Conservation (phyloP, 23 tunicate genomes). For the Halocynthia aurantium region DNA sequence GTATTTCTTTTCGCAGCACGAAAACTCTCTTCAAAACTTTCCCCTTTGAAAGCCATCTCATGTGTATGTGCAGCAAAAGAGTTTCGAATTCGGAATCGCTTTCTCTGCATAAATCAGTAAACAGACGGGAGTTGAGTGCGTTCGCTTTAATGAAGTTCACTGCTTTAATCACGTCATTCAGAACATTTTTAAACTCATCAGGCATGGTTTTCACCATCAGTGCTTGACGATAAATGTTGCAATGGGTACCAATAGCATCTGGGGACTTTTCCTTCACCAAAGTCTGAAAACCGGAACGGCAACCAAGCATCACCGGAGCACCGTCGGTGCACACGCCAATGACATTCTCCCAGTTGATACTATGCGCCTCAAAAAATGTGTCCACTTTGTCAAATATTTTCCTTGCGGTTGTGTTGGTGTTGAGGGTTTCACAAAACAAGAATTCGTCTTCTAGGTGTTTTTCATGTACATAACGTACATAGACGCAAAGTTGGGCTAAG, state of each 20-base stretch:
- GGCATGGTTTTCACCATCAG: slow-evolving; percentile 26
- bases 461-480: slow-evolving; percentile 51
- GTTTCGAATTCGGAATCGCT: slow-evolving; percentile 42
- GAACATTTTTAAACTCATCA: slow-evolving; percentile 18
- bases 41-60: slow-evolving; percentile 44
- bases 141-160: slow-evolving; percentile 30
- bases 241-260: slow-evolving; percentile 31
- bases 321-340: slow-evolving; percentile 25
- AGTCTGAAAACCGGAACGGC: too few species aligned
- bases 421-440: too few species aligned
- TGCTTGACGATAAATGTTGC: slow-evolving; percentile 35
- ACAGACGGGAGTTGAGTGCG: slow-evolving; percentile 20
- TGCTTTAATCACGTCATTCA: slow-evolving; percentile 28
- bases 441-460: slow-evolving; percentile 46
- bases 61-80: slow-evolving; percentile 21
- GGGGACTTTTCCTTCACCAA: slow-evolving; percentile 27
- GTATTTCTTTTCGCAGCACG: slow-evolving; percentile 17
- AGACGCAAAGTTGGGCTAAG: slow-evolving; percentile 42
- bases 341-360: slow-evolving; percentile 6
- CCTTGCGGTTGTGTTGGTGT: slow-evolving; percentile 41
- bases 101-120: slow-evolving; percentile 23
- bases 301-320: slow-evolving; percentile 5
- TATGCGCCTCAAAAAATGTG: slow-evolving; percentile 20
- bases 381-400: slow-evolving; percentile 24
- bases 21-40: slow-evolving; percentile 28